A percentile compares a stretch with the other conserved stretches of the same genome.
Conservation (phyloP, 2,888 invertebrate species). For the Litoditis marina region DNA sequence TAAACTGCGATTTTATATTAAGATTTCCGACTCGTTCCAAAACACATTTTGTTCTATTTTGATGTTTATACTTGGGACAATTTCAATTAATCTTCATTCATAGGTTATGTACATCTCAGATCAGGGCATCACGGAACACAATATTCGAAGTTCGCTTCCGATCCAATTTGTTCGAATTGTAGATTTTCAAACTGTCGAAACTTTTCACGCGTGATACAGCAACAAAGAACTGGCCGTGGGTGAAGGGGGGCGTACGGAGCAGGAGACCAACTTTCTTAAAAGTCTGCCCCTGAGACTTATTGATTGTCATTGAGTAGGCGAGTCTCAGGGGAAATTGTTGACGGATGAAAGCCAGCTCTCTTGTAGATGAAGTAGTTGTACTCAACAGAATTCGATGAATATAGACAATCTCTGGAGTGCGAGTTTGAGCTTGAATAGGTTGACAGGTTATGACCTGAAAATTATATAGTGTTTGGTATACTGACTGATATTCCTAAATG, state of each 20-base stretch:
- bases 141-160: too few relatives aligned
- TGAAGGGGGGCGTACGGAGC: constrained; percentile 30
- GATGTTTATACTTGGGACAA: too few relatives aligned
- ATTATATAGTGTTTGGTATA: too few relatives aligned
- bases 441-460: background rate
- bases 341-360: constrained; percentile 16
- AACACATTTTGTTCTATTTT: too few relatives aligned
- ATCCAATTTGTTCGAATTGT: too few relatives aligned
- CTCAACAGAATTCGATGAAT: constrained; percentile 9
- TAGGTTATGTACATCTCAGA: too few relatives aligned
- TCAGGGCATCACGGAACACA: too few relatives aligned
- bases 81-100: too few relatives aligned
- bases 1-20: too few relatives aligned
- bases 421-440: background rate
- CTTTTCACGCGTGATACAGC: constrained; percentile 24
- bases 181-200: background rate
- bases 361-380: background rate
- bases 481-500: too few relatives aligned
- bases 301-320: constrained; percentile 58
- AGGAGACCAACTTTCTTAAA: constrained; percentile 28
- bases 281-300: constrained; percentile 59
- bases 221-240: constrained; percentile 57
- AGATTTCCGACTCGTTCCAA: too few relatives aligned
- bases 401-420: constrained; percentile 1
- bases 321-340: constrained; percentile 48